Conservation (phyloP, 2,113 vertebrate genomes). For the Australoheros scitulus region DNA sequence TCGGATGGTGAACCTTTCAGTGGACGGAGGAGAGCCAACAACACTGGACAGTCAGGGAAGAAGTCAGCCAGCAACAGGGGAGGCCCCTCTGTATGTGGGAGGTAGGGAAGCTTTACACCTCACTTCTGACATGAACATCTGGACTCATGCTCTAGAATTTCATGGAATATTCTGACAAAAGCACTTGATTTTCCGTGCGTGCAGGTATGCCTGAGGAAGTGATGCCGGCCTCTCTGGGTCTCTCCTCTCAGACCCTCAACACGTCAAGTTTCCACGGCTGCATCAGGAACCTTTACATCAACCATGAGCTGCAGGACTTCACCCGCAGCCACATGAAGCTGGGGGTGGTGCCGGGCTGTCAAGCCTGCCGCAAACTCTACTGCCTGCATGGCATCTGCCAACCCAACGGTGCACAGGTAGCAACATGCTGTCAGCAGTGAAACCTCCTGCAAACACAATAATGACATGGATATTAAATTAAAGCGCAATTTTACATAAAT, state of each 20-base stretch:
- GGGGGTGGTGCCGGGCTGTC: constrained; percentile 93
- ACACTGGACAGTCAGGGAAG: constrained; percentile 93
- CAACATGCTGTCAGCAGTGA: not conserved
- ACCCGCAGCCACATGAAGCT: constrained; percentile 94
- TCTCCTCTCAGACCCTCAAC: constrained; percentile 87
- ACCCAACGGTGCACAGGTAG: constrained; percentile 78
- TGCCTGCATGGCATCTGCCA: constrained; percentile 94
- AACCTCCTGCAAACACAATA: not conserved
- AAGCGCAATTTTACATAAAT: not conserved
- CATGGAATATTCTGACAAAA: not conserved
- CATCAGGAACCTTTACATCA: constrained; percentile 98
- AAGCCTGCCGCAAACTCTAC: constrained; percentile 90
- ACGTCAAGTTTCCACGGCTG: constrained; percentile 94
- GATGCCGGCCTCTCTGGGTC: constrained; percentile 84
- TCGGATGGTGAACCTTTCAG: constrained; percentile 96
- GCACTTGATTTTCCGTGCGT: no score
- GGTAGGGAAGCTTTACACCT: constrained; percentile 73
- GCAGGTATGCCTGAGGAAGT: constrained; percentile 94
- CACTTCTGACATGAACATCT: not conserved
- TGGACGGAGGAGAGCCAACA: constrained; percentile 92
- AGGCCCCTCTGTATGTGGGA: constrained; percentile 93
- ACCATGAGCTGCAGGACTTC: constrained; percentile 98
- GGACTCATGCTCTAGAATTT: not conserved
- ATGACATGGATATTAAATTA: not conserved
- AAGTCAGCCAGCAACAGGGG: constrained; percentile 82